Evolutionary conservation across 1,140 invertebrate species (phyloP).

Genomic region (Chionoecetes opilio): DNA sequence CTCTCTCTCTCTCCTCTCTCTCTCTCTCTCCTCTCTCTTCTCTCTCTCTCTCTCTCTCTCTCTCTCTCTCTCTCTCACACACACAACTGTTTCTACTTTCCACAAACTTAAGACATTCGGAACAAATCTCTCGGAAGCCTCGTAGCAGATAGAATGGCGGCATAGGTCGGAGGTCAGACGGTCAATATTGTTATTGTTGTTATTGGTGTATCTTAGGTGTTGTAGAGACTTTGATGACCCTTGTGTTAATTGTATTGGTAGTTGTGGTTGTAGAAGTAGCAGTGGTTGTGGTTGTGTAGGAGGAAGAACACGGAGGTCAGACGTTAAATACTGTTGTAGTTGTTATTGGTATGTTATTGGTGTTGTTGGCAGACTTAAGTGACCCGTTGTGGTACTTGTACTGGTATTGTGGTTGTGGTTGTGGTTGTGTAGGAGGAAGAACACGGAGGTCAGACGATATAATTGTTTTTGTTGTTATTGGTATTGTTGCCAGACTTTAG

Average conservation of each 20-base stretch:
- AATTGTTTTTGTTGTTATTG: no score
- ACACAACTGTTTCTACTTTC: neutral
- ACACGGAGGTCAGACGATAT: no score
- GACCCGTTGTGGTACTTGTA: neutral
- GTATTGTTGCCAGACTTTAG: no score
- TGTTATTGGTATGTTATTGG: neutral
- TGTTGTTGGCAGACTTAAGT: neutral
- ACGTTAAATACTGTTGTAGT: no score
- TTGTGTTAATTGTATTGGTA: neutral
- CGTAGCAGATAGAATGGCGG: neutral
- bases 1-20: no score
- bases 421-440: neutral
- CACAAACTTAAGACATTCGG: neutral
- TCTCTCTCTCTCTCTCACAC: neutral
- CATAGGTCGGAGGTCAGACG: neutral
- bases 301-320: neutral
- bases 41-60: no score
- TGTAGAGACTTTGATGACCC: neutral
- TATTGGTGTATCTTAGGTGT: neutral
- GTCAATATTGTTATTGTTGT: no score
- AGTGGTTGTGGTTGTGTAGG: neutral
- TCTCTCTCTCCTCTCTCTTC: no score
- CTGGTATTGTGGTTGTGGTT: neutral
- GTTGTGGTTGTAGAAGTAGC: neutral
- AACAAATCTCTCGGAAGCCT: constrained; percentile 12